Percentiles rank a stretch among this genome's conserved stretches.
Evolutionary conservation across 2,113 vertebrate species (phyloP).

Genomic region (Nothoprocta pentlandii): DNA sequence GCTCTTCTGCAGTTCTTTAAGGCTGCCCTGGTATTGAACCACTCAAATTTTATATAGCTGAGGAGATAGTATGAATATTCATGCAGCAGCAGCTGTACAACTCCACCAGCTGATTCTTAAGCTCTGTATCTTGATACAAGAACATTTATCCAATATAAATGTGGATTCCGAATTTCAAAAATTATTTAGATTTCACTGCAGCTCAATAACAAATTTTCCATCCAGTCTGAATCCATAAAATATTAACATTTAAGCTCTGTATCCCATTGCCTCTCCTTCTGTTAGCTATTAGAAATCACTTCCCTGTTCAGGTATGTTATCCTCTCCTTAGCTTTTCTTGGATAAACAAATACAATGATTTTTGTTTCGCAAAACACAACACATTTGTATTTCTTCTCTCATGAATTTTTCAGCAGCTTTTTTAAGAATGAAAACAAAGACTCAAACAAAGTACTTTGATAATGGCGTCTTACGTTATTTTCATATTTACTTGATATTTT

Average conservation of each 20-base stretch:
- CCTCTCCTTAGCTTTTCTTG: not conserved
- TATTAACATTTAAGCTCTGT: not conserved
- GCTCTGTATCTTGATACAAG: not conserved
- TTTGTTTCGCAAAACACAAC: not conserved
- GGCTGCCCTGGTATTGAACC: not conserved
- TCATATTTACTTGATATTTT: not conserved
- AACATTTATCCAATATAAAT: not conserved
- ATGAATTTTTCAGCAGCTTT: slow-evolving; percentile 8
- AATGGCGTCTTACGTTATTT: not conserved
- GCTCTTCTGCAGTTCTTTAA: not conserved
- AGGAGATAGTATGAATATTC: not conserved
- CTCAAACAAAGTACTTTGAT: not conserved
- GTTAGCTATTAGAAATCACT: not conserved
- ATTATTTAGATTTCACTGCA: not conserved
- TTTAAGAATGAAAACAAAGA: not conserved
- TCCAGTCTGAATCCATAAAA: not conserved
- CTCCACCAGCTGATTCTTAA: not conserved
- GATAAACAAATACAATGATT: not conserved
- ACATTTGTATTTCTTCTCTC: not conserved
- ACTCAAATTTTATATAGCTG: not conserved
- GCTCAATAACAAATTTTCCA: not conserved
- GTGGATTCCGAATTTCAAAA: not conserved
- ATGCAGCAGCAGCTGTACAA: not conserved
- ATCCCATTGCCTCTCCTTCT: not conserved
- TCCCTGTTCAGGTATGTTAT: not conserved